A percentile compares a stretch with the other conserved stretches of the same genome.
Conservation (phyloP, 2,888 invertebrate genomes). For the Patella ulyssiponensis region DNA sequence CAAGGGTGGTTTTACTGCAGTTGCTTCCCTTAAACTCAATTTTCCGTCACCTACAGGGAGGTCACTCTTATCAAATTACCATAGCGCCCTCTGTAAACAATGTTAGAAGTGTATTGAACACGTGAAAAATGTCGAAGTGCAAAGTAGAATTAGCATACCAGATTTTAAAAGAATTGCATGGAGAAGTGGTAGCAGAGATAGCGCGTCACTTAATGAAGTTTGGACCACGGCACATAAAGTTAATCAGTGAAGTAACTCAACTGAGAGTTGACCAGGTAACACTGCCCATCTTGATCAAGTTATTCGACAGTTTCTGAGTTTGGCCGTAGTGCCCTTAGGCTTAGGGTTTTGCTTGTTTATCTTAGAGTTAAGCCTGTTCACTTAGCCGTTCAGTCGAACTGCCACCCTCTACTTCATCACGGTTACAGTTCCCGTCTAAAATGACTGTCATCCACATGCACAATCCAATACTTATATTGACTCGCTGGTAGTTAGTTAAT, state of each 20-base stretch:
- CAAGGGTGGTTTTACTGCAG: too few relatives aligned
- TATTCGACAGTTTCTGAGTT: neutral
- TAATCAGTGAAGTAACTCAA: constrained; percentile 79
- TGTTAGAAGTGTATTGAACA: neutral
- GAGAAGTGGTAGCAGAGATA: constrained; percentile 83
- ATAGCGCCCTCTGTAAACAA: constrained; percentile 10
- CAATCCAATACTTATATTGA: too few relatives aligned
- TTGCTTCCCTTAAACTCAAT: too few relatives aligned
- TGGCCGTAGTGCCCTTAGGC: too few relatives aligned
- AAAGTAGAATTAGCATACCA: constrained; percentile 49
- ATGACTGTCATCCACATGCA: too few relatives aligned
- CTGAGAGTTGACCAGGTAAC: constrained; percentile 67
- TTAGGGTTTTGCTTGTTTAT: constrained; percentile 11
- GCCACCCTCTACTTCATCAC: too few relatives aligned
- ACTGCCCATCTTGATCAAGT: neutral
- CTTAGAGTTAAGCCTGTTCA: neutral
- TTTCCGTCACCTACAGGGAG: too few relatives aligned
- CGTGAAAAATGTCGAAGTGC: constrained; percentile 49
- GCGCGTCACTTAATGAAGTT: constrained; percentile 81
- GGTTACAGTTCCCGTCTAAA: too few relatives aligned
- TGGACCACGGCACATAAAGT: constrained; percentile 80
- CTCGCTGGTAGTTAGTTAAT: too few relatives aligned
- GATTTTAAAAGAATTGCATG: constrained; percentile 82
- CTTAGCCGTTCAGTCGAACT: too few relatives aligned
- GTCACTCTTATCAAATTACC: too few relatives aligned